Base-by-base conservation (phyloP, 2,113 vertebrate species). In the Girardinichthys multiradiatus region DNA sequence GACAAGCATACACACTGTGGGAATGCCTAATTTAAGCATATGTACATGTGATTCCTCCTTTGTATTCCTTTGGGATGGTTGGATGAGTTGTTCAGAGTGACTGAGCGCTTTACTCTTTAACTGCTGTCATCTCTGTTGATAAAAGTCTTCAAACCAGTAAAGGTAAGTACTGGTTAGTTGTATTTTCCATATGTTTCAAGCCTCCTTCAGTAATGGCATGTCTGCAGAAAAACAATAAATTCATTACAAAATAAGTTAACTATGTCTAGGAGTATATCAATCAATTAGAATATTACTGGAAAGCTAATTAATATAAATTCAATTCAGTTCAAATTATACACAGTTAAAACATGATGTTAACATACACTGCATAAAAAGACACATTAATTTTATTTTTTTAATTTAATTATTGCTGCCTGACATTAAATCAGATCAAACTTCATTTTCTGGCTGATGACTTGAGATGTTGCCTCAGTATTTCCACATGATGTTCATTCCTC, bases 121-220 rank as follows among this genome's bases (percentile, higher is more conserved):
- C 67, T 28, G 27, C 64, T 66, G 57, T 61, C 24, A 17, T 77
- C 48, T 82, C 70, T 83, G 74, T 84, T 70, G 77, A 86, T 74
- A 79, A 85, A 80, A 39, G 80, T 77, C 76, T 57, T 76, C 76
- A 88, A 79, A 80, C 75, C 78, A 63, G 79, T 74, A 61, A 83
- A 87, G 70, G 60, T 80, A 66, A 76, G 78, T 68, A 45, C 42
- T 45, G 67, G 70, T 79, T 62, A n/a, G 65, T 71, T 74, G 72
- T 54, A 48, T 70, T 65, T 76, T 72, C 73, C 17, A 63, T 57
- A 81, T 80, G 78, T 75, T 91, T 99, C 95, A 98, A 76, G 97
- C 96, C 93, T 99, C 97, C 93, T 99, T 98, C 89, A 99, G 68
- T 85, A 99, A 93, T 7, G 98, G 98, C 91, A 98, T 98, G 94